Evolutionary conservation across 2,888 invertebrate species (phyloP), one percentile per base, ranked within the genome.

Genomic region (Acronicta aceris): DNA sequence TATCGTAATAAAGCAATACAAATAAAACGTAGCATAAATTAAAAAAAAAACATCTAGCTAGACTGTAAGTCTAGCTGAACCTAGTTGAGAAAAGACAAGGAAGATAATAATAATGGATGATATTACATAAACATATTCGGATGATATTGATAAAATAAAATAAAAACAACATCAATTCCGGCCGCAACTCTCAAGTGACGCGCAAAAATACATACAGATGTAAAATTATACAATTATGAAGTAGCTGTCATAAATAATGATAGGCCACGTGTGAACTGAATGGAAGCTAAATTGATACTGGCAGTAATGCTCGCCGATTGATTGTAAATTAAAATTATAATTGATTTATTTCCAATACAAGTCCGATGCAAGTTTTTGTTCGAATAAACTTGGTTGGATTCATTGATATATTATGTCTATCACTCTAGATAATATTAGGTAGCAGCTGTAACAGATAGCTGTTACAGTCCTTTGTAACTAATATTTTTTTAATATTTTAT

Each of bases 281-380:
- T 65, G 54, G 65, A 65, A 63, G 43, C 48, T 62, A 57, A 79
- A 78, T 73, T 60, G 65, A 61, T 73, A 69, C 50, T 75, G 74
- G 64, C 77, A 72, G 45, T 79, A 72, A 79, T 75, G 65, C n/a
- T 43, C 55, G 42, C 43, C 52, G 58, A 70, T 70, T 45, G 71
- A 75, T 75, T 67, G 63, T 48, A 70, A 74, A 78, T 62, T 38
- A 61, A 60, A 73, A 65, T 59, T 63, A 55, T 68, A 73, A 75
- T 78, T 76, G 70, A 78, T 68, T 72, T 72, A 72, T 68, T 48
- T 67, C 48, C 50, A 25, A 52, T 58, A 54, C 57, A 43, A 50
- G 51, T 53, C 49, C 50, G 40, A 38, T 16, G 48, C 46, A 10
- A 64, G 53, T 72, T 76, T 71, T 61, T 74, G 56, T 61, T 58